A percentile compares a stretch with the other conserved stretches of the same genome.
phyloP scores from a whole-genome alignment of 2,797 vertebrate genomes.

The Pachyuromys duprasi region DNA sequence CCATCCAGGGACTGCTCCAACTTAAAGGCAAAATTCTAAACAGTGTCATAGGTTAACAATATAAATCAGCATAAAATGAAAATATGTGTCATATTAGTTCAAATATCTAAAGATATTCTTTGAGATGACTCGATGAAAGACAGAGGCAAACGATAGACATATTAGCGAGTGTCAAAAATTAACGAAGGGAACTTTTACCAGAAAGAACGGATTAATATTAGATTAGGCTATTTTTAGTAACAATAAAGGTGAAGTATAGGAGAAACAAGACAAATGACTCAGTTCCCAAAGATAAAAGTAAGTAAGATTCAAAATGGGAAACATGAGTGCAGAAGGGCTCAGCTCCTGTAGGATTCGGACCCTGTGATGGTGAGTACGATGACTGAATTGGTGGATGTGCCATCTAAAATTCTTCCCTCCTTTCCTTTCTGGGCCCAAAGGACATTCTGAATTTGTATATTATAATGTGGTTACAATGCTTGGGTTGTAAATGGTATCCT shows the following conservation, averaged over 20 bases:
- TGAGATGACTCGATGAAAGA: conserved; percentile 16
- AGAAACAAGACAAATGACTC: neutral
- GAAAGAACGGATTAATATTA: neutral
- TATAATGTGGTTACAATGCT: neutral
- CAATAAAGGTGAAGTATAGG: neutral
- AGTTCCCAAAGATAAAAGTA: neutral
- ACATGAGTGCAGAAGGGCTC: neutral
- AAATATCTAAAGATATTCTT: neutral
- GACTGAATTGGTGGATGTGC: neutral
- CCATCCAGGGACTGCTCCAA: neutral
- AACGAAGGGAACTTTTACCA: neutral
- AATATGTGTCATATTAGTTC: neutral
- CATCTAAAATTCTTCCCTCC: neutral
- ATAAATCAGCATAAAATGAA: neutral
- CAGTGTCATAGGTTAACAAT: neutral
- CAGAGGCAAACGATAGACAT: neutral
- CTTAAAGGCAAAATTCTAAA: neutral
- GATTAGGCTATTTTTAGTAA: neutral
- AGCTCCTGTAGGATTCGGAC: neutral
- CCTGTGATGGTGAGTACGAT: neutral
- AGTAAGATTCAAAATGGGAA: neutral
- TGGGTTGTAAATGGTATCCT: neutral
- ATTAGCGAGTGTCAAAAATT: neutral
- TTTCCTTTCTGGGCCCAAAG: neutral
- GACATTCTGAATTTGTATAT: neutral